Percentiles rank a stretch among this genome's conserved stretches.
Conservation (phyloP, 2,797 vertebrate genomes). For the Nannoperca australis region DNA sequence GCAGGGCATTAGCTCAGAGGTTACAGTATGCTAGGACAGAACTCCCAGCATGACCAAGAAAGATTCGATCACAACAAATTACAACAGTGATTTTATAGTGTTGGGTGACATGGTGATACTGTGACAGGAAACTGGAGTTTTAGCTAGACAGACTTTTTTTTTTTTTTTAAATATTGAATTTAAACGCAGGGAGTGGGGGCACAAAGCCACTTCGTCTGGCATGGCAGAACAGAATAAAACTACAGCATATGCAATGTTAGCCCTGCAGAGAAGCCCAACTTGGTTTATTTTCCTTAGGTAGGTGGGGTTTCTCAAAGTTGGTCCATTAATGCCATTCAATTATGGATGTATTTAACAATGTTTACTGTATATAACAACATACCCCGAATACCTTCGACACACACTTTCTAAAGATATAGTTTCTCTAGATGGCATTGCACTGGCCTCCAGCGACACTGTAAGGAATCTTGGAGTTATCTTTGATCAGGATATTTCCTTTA, state of each 20-base stretch:
- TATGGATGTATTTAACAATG: not conserved
- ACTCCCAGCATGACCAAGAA: constrained; percentile 1
- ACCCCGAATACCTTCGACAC: no score
- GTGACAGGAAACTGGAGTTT: constrained; percentile 8
- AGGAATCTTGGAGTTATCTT: no score
- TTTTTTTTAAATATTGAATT: constrained; percentile 9
- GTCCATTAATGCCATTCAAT: not conserved
- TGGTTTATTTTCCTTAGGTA: not conserved
- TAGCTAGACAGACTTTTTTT: constrained; percentile 16
- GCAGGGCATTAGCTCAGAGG: constrained; percentile 45
- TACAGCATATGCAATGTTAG: not conserved
- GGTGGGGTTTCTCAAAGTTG: not conserved
- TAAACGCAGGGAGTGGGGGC: not conserved
- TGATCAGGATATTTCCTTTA: no score
- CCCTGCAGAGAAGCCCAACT: not conserved
- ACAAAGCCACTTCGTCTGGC: not conserved
- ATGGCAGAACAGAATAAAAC: not conserved
- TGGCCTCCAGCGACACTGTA: no score
- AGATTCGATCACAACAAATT: not conserved
- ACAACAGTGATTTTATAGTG: not conserved
- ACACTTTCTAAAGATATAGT: no score
- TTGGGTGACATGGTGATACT: not conserved
- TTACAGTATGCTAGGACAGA: constrained; percentile 23
- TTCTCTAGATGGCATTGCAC: no score
- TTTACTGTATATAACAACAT: no score